Conservation (phyloP, 2,113 vertebrate genomes). For the Macquaria ambigua region DNA sequence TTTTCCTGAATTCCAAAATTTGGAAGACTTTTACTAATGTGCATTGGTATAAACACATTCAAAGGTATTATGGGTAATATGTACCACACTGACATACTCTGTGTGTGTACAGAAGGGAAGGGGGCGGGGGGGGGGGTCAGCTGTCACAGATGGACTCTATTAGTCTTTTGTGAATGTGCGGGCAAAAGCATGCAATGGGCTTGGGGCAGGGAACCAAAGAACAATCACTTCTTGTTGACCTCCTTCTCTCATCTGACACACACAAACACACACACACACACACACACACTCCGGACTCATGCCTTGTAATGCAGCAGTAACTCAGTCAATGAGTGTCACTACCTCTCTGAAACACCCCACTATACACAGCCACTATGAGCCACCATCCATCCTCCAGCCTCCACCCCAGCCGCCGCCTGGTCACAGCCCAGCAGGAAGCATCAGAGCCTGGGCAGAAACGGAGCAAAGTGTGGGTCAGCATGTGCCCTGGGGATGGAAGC, state of each 20-base stretch:
- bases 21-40: not conserved
- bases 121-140: not conserved
- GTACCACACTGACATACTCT: not conserved
- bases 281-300: no score
- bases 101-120: not conserved
- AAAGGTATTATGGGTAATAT: not conserved
- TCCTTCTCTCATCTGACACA: constrained; percentile 13
- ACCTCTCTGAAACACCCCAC: constrained; percentile 34
- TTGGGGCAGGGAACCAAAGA: constrained; percentile 30
- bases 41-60: not conserved
- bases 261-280: constrained; percentile 16
- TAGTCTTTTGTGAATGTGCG: constrained; percentile 49
- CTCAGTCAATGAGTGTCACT: constrained; percentile 64
- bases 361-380: constrained; percentile 30
- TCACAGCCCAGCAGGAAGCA: constrained; percentile 56
- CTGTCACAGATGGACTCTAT: constrained; percentile 58
- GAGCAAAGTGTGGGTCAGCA: constrained; percentile 66
- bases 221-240: constrained; percentile 58
- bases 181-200: constrained; percentile 43
- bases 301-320: no score
- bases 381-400: constrained; percentile 1
- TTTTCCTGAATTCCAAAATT: not conserved
- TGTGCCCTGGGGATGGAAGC: constrained; percentile 49
- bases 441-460: constrained; percentile 29
- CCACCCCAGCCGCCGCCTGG: constrained; percentile 7